phyloP scores from a whole-genome alignment of 1,140 invertebrate genomes.

The Caenorhabditis tropicalis region DNA sequence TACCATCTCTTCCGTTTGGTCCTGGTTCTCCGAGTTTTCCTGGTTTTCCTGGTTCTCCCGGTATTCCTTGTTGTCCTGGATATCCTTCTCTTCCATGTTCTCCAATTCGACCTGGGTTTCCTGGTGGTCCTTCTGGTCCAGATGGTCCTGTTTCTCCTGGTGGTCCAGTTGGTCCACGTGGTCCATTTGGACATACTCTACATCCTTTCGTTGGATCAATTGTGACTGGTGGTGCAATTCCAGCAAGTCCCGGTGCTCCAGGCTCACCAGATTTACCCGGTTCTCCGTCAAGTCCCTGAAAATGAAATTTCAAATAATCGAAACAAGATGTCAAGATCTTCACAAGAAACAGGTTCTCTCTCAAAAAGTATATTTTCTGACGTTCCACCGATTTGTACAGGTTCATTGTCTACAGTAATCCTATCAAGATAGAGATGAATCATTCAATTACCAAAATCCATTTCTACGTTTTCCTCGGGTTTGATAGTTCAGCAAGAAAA shows the following conservation, averaged over 20 bases:
- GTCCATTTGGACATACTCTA: constrained; percentile 60
- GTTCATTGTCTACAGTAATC: not conserved
- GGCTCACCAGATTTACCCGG: constrained; percentile 61
- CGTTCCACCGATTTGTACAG: not conserved
- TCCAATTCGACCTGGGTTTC: constrained; percentile 54
- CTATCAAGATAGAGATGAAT: not conserved
- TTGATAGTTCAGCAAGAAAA: too few relatives aligned
- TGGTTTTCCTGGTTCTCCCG: constrained; percentile 54
- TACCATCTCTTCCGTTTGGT: constrained; percentile 53
- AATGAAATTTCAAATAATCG: not conserved
- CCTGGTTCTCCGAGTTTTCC: constrained; percentile 57
- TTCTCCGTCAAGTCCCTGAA: constrained; percentile 60
- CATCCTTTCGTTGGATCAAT: constrained; percentile 69
- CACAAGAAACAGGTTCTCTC: not conserved
- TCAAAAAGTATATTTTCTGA: not conserved
- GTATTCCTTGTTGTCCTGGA: constrained; percentile 56
- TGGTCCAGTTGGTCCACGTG: constrained; percentile 53
- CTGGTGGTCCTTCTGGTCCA: constrained; percentile 52
- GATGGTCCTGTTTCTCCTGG: constrained; percentile 46
- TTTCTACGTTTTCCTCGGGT: too few relatives aligned
- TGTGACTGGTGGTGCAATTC: constrained; percentile 68
- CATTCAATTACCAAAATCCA: too few relatives aligned
- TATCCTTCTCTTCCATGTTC: constrained; percentile 55
- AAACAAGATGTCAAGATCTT: not conserved
- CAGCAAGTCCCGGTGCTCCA: constrained; percentile 65